Base-by-base conservation (phyloP, 1,140 invertebrate genomes). In the Brachionus rubens region DNA sequence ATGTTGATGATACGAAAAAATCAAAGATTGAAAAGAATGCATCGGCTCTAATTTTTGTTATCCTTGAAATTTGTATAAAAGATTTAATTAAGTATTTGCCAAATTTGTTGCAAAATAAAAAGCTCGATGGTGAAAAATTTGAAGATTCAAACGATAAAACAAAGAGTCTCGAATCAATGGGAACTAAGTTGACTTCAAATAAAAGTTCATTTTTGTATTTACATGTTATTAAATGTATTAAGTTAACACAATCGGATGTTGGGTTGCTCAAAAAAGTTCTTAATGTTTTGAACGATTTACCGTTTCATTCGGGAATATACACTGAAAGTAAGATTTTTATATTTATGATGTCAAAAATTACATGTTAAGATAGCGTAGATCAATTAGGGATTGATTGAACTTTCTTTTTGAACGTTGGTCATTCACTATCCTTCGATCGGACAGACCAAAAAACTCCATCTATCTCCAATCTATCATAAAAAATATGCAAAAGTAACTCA, bases 1-100 rank as follows among this genome's bases (percentile, higher is more conserved):
- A 24, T 0, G 46, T 24, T 50, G 36, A 54, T 0, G 9, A 50
- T 0, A n/a, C 43, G 1, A 48, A 72, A 72, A 3, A 10, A 33
- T 56, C 52, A 9, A 48, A 54, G 9, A 19, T 9, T 12, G 68
- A 72, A 48, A 72, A 48, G 16, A 41, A 72, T 36, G 46, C 68
- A 14, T 50, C 50, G 21, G 26, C 68, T 19, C 46, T 72, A n/a
- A 24, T 72, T 36, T 72, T 72, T 72, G 68, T 72, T 21, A 72
- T 72, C 9, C 28, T 72, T 47, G 68, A 72, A 50, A 72, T 72
- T 16, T 72, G 46, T 14, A 72, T 54, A 14, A 48, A 54, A 33
- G 68, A 72, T 30, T 40, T 72, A 21, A 54, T 72, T 1, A 72
- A 47, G 36, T 72, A 72, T 48, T 48, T 72, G 40, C 68, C 68